Conservation (phyloP, 37 sponge, comb jelly and placozoan species). For the Agelas oroides region DNA sequence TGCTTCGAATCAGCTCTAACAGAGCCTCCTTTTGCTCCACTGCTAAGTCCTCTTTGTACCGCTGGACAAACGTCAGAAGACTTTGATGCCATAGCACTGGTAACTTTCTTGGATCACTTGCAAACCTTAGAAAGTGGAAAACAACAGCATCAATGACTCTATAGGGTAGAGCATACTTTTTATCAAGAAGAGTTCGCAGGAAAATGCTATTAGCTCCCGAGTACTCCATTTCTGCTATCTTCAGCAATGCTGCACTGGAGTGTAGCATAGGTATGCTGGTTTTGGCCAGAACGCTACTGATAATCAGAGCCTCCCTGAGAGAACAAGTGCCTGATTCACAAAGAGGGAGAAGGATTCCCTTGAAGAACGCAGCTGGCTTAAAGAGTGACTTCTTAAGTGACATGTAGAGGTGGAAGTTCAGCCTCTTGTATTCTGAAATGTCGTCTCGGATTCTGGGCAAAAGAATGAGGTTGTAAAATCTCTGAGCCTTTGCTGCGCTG, state of each 20-base stretch:
- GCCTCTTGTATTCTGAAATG: constrained; percentile 93
- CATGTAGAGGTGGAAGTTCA: constrained; percentile 97
- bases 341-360: constrained; percentile 93
- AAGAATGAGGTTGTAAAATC: constrained; percentile 94
- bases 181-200: constrained; percentile 92
- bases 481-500: constrained; percentile 80
- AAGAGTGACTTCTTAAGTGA: constrained; percentile 95
- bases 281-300: constrained; percentile 90
- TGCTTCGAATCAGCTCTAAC: constrained; percentile 72
- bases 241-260: constrained; percentile 93
- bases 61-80: constrained; percentile 89
- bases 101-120: constrained; percentile 67
- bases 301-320: constrained; percentile 95
- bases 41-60: constrained; percentile 96
- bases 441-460: constrained; percentile 97
- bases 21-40: constrained; percentile 93
- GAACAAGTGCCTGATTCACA: constrained; percentile 92
- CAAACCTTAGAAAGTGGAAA: constrained; percentile 84
- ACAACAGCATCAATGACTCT: constrained; percentile 92
- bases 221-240: constrained; percentile 97
- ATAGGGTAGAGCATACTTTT: constrained; percentile 97
- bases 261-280: constrained; percentile 94
- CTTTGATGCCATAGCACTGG: constrained; percentile 98
- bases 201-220: constrained; percentile 95
- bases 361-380: constrained; percentile 99